A percentile compares a stretch with the other conserved stretches of the same genome.
Evolutionary conservation across 2,797 vertebrate genomes (phyloP).

Genomic region (Lindbergichthys nudifrons): DNA sequence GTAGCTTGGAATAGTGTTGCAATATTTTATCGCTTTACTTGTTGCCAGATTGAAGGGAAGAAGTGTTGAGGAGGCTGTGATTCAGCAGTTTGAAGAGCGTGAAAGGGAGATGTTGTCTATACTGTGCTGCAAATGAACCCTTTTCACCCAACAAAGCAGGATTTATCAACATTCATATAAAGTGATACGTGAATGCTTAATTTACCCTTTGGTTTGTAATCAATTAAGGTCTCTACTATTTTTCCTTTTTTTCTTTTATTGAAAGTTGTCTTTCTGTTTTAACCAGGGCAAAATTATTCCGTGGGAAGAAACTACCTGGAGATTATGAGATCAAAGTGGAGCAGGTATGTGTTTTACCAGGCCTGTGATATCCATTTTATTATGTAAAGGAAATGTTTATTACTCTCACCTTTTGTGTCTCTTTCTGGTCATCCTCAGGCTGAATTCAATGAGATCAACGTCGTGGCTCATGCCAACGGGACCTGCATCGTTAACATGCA

Average conservation of each 20-base stretch:
- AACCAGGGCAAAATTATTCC: slow-evolving; percentile 92
- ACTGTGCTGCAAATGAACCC: not conserved
- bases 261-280: slow-evolving; percentile 35
- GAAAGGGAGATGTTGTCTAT: slow-evolving; percentile 13
- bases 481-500: slow-evolving; percentile 94
- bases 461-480: slow-evolving; percentile 94
- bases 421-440: slow-evolving; percentile 81
- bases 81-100: slow-evolving; percentile 20
- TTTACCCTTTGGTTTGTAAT: not conserved
- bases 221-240: slow-evolving; percentile 3
- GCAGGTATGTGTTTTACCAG: slow-evolving; percentile 86
- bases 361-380: slow-evolving; percentile 20
- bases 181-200: not conserved
- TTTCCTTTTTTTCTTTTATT: not conserved
- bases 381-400: slow-evolving; percentile 17
- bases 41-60: slow-evolving; percentile 16
- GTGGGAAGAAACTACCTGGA: slow-evolving; percentile 93
- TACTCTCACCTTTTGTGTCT: slow-evolving; percentile 10
- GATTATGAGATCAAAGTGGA: slow-evolving; percentile 97
- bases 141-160: not conserved
- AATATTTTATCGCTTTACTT: slow-evolving; percentile 12
- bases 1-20: slow-evolving; percentile 9
- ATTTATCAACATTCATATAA: slow-evolving; percentile 5
- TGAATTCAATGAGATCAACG: slow-evolving; percentile 95
- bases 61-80: slow-evolving; percentile 25